Base-by-base conservation (phyloP, 1,140 invertebrate genomes). In the Frieseomelitta varia region DNA sequence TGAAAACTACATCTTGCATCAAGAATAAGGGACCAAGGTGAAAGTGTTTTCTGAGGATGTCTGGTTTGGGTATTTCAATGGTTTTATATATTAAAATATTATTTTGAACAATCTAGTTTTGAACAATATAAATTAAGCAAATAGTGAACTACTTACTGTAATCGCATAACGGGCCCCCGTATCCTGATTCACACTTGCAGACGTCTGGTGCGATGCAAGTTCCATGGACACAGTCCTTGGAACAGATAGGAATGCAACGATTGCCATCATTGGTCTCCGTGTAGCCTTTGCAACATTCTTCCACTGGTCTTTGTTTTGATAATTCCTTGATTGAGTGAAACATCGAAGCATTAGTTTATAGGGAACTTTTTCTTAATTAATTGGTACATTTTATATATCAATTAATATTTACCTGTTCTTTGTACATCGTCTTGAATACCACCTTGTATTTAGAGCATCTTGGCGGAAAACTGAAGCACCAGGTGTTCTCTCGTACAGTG, bases 111-210 rank as follows among this genome's bases (percentile, higher is more conserved):
- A 47, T 47, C 39, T 21, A 10, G 69, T 53, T 56, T n/a, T 14
- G 4, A 79, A 17, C 2, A 39, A 4, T 30, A 1, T 0, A 47
- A 47, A 1, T 34, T 10, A 68, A 4, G 8, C 10, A 56, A n/a
- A 51, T 34, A 75, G 56, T 0, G 27, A 53, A 56, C 71, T 53
- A 97, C 97, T 97, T 95, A 99, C 98, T 97, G 93, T 98, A 97
- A 95, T 97, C 97, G 94, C 98, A 99, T 56, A 96, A 95, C 14
- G 97, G 97, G 56, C 98, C 98, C 63, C 98, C 98, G 92, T 97
- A 99, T 69, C 98, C 98, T 67, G 96, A 96, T 81, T 97, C 96
- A 91, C 98, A 99, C 93, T 98, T 96, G 93, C 98, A 99, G 81
- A 96, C 96, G 89, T 99, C 97, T 0, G 98, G 98, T 30, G 96